Evolutionary conservation across 2,113 vertebrate species (phyloP).

Genomic region (Acanthochromis polyacanthus): DNA sequence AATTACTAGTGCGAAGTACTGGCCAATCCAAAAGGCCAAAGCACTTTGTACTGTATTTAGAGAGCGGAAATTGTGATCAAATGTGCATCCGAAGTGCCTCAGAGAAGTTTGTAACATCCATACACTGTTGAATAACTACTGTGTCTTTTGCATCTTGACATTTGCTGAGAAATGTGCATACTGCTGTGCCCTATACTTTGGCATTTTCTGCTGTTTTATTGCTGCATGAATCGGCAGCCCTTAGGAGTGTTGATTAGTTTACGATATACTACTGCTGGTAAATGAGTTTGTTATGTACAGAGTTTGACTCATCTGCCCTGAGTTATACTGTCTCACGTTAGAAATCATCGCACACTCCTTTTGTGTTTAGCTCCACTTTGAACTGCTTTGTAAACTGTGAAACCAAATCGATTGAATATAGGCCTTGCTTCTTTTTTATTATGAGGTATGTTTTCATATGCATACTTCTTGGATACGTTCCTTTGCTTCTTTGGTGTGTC

Average conservation of each 20-base stretch:
- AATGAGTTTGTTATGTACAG: conserved; percentile 52
- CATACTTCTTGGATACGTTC: conserved; percentile 38
- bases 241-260: conserved; percentile 39
- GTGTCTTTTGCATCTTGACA: not conserved
- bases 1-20: not conserved
- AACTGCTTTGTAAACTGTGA: conserved; percentile 59
- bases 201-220: conserved; percentile 28
- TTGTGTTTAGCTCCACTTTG: conserved; percentile 44
- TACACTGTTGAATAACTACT: not conserved
- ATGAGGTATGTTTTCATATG: conserved; percentile 44
- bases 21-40: not conserved
- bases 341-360: conserved; percentile 45
- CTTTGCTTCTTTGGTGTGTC: conserved; percentile 37
- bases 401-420: conserved; percentile 43
- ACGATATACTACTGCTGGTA: conserved; percentile 54
- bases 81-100: not conserved
- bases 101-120: not conserved
- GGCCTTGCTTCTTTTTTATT: conserved; percentile 23
- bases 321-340: conserved; percentile 46
- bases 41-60: conserved; percentile 4
- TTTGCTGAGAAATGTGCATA: conserved; percentile 11
- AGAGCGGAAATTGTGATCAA: not conserved
- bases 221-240: conserved; percentile 30
- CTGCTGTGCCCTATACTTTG: not conserved
- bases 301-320: conserved; percentile 63